phyloP scores from a whole-genome alignment of 2,888 invertebrate species.

The Phrixothrix hirtus region DNA sequence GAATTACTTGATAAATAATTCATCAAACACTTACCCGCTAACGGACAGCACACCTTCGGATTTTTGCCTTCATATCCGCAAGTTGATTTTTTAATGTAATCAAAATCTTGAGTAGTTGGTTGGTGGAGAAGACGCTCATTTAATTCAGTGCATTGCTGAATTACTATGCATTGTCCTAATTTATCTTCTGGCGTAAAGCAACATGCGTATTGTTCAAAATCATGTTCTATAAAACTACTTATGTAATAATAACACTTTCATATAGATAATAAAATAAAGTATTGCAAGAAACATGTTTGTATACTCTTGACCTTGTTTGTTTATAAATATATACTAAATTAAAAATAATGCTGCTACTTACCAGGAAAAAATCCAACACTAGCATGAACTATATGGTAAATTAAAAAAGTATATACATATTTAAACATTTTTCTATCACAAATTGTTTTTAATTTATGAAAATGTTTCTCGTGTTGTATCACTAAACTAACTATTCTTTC shows the following conservation, averaged over 20 bases:
- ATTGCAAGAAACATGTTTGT: background rate
- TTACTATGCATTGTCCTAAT: constrained; percentile 6
- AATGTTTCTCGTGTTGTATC: background rate
- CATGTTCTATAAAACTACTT: background rate
- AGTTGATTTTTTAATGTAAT: constrained; percentile 65
- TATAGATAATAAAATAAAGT: background rate
- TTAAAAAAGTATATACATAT: background rate
- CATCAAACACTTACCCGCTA: background rate
- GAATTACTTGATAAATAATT: too few species aligned
- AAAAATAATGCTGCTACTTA: background rate
- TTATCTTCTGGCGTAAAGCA: background rate
- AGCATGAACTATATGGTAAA: background rate
- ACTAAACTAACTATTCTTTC: background rate
- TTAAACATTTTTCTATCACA: background rate
- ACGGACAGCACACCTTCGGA: constrained; percentile 63
- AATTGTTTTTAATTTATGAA: background rate
- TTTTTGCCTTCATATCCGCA: constrained; percentile 66
- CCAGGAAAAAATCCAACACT: background rate
- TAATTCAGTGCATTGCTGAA: constrained; percentile 2
- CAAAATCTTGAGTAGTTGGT: constrained; percentile 41
- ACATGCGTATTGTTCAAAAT: background rate
- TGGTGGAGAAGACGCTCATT: background rate
- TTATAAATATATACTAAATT: background rate
- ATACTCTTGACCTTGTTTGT: background rate
- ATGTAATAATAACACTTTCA: too few species aligned